Base-by-base conservation (phyloP, 2,888 invertebrate species). In the Anthrax anthrax region DNA sequence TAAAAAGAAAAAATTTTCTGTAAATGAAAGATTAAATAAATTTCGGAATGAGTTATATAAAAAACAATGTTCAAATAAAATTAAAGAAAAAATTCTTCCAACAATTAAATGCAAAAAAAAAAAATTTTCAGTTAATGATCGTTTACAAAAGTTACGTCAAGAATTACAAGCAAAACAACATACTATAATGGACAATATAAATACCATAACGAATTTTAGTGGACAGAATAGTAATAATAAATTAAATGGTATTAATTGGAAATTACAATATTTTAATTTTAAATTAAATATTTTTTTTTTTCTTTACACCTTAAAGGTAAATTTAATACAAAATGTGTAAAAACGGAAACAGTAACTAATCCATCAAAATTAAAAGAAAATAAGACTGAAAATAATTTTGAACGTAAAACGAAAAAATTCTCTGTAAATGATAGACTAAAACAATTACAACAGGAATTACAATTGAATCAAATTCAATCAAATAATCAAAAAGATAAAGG, bases 351-450 rank as follows among this genome's bases (percentile, higher is more conserved):
- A n/a, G n/a, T n/a, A n/a, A n/a, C n/a, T n/a, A n/a, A n/a, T n/a
- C n/a, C n/a, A n/a, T n/a, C n/a, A n/a, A n/a, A n/a, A n/a, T n/a
- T n/a, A n/a, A n/a, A n/a, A n/a, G n/a, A n/a, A n/a, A n/a, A n/a
- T n/a, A n/a, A n/a, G n/a, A n/a, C n/a, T n/a, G n/a, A n/a, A n/a
- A n/a, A n/a, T n/a, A n/a, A n/a, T n/a, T n/a, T n/a, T n/a, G 13
- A 32, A 12, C 8, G 5, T 23, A 32, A 32, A 1, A 12, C 3
- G 6, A 32, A 32, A 32, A 32, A 2, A 32, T 32, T 32, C 13
- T 32, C 55, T 2, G 55, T 64, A 0, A 62, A 64, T 45, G 60
- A 61, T 46, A 60, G 64, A 1, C 55, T 65, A 0, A 61, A 62
- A 36, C 53, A 58, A 4, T 46, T 63, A 16, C 63, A 61, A 47